phyloP scores from a whole-genome alignment of 2,888 invertebrate genomes.

The Ophion ventricosus region DNA sequence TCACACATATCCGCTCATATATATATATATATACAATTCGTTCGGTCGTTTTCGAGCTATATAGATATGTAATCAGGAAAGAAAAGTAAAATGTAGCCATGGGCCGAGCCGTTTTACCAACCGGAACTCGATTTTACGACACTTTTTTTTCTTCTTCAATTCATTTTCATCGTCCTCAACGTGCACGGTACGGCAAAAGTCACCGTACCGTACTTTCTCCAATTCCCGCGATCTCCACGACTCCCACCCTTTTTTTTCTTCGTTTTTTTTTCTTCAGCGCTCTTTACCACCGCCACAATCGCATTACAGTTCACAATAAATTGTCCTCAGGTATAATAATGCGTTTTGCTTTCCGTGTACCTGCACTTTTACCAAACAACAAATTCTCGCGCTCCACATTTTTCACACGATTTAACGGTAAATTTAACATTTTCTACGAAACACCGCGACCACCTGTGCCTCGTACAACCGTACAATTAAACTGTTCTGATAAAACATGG shows the following conservation, averaged over 20 bases:
- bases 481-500: background rate
- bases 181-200: constrained; percentile 10
- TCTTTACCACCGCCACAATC: constrained; percentile 4
- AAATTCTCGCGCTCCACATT: constrained; percentile 13
- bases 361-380: background rate
- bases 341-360: constrained; percentile 6
- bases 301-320: constrained; percentile 28
- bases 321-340: constrained; percentile 19
- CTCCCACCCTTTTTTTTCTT: constrained; percentile 16
- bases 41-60: background rate
- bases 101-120: constrained; percentile 27
- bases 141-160: constrained; percentile 6
- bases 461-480: background rate
- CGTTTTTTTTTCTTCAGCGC: background rate
- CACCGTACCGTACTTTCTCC: constrained; percentile 41
- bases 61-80: background rate
- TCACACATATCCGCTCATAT: background rate
- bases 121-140: constrained; percentile 44
- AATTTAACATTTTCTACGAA: constrained; percentile 10
- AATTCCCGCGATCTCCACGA: constrained; percentile 39
- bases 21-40: background rate
- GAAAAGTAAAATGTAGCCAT: constrained; percentile 13
- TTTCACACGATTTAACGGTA: constrained; percentile 8
- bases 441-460: background rate
- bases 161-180: constrained; percentile 12